phyloP scores from a whole-genome alignment of 2,113 vertebrate genomes.

The Tretioscincus oriximinensis region DNA sequence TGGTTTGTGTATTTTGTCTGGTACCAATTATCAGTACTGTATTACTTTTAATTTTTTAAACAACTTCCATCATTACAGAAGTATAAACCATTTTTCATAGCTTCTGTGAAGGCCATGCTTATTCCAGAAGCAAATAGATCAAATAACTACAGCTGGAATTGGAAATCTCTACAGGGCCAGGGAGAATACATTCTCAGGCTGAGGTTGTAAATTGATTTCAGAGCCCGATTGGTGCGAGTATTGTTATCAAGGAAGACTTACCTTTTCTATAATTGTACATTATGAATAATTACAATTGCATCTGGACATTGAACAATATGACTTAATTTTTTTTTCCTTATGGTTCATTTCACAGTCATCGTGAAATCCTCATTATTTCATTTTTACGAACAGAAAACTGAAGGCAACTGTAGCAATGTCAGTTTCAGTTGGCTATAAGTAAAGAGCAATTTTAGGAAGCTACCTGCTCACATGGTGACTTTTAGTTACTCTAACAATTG shows the following conservation, averaged over 20 bases:
- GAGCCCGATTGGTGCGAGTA: not conserved
- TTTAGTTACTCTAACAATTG: too few species aligned
- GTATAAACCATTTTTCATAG: not conserved
- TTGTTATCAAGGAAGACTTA: not conserved
- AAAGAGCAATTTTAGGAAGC: too few species aligned
- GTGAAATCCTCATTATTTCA: not conserved
- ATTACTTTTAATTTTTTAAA: not conserved
- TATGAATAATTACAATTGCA: not conserved
- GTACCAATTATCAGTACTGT: not conserved
- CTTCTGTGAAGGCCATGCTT: not conserved
- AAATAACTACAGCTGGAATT: not conserved
- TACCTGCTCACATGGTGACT: too few species aligned
- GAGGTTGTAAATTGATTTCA: conserved; percentile 2
- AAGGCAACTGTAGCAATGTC: not conserved
- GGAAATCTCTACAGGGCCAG: conserved; percentile 3
- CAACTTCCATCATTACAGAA: not conserved
- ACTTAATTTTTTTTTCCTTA: not conserved
- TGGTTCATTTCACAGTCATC: not conserved
- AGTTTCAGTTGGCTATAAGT: not conserved
- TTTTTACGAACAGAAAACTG: not conserved
- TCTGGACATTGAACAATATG: not conserved
- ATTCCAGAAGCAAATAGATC: conserved; percentile 17
- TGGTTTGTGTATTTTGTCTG: not conserved
- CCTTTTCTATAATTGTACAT: not conserved
- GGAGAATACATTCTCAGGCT: not conserved